Evolutionary conservation across 2,113 vertebrate species (phyloP).

Genomic region (Tachycineta bicolor): DNA sequence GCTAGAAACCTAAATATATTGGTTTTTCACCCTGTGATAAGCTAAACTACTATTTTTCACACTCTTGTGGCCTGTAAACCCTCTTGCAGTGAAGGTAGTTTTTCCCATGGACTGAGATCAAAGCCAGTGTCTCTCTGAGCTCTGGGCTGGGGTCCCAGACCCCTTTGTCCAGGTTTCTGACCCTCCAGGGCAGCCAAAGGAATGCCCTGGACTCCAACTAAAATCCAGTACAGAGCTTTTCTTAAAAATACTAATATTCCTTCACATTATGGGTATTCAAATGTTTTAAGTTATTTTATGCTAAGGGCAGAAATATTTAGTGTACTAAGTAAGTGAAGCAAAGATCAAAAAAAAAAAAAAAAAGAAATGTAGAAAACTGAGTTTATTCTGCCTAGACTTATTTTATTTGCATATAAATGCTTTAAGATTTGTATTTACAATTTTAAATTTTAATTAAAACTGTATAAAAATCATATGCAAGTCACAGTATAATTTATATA

Average conservation of each 20-base stretch:
- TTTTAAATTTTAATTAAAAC: background rate
- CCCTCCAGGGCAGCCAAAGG: too few relatives aligned
- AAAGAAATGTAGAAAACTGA: background rate
- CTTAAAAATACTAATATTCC: background rate
- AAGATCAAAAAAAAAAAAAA: background rate
- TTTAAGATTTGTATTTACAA: background rate
- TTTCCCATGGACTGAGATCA: too few relatives aligned
- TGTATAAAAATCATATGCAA: background rate
- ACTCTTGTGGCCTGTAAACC: too few relatives aligned
- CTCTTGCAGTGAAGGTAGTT: too few relatives aligned
- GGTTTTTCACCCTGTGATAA: too few relatives aligned
- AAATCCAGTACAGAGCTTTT: background rate
- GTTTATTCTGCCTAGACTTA: background rate
- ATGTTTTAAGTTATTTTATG: background rate
- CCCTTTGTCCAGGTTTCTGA: too few relatives aligned
- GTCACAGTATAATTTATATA: background rate
- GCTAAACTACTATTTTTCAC: too few relatives aligned
- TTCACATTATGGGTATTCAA: background rate
- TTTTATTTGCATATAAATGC: background rate
- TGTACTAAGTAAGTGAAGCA: background rate
- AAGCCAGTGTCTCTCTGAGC: too few relatives aligned
- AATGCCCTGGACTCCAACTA: background rate
- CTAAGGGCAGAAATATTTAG: background rate
- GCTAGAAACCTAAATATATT: too few relatives aligned
- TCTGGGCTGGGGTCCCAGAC: too few relatives aligned